Percentiles rank a stretch among this genome's conserved stretches.
Conservation (phyloP, 2,797 vertebrate species). For the Poeciliopsis presidionis region DNA sequence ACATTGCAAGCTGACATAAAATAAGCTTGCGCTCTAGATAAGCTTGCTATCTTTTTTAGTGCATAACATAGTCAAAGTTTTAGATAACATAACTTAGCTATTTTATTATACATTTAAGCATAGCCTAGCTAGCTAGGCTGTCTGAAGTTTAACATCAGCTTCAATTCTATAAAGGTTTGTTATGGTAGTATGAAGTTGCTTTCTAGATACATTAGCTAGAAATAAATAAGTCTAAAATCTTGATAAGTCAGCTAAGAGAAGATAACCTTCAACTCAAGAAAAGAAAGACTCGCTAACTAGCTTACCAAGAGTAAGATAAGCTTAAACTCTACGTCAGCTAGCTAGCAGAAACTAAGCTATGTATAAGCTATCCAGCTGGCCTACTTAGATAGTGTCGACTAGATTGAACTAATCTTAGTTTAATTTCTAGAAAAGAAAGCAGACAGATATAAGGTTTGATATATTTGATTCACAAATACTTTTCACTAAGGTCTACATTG, state of each 20-base stretch:
- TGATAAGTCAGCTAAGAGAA: background rate
- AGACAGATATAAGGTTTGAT: background rate
- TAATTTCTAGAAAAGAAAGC: background rate
- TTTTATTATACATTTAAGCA: background rate
- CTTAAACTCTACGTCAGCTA: background rate
- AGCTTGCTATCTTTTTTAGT: background rate
- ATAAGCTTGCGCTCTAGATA: background rate
- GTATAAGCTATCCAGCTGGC: background rate
- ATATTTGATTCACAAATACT: background rate
- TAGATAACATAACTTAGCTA: background rate
- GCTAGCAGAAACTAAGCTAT: background rate
- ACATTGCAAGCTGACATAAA: background rate
- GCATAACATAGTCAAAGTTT: background rate
- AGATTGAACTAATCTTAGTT: background rate
- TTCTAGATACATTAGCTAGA: background rate
- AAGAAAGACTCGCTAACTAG: background rate
- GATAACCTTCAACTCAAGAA: background rate
- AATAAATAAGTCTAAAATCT: background rate
- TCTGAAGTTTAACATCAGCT: background rate
- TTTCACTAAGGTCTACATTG: no score
- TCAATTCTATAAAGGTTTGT: background rate
- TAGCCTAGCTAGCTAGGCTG: background rate
- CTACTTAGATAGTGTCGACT: background rate
- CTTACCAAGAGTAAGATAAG: background rate
- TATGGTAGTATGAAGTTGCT: background rate